Evolutionary conservation across 2,797 vertebrate genomes (phyloP).

Genomic region (Pangasius mekongensis): DNA sequence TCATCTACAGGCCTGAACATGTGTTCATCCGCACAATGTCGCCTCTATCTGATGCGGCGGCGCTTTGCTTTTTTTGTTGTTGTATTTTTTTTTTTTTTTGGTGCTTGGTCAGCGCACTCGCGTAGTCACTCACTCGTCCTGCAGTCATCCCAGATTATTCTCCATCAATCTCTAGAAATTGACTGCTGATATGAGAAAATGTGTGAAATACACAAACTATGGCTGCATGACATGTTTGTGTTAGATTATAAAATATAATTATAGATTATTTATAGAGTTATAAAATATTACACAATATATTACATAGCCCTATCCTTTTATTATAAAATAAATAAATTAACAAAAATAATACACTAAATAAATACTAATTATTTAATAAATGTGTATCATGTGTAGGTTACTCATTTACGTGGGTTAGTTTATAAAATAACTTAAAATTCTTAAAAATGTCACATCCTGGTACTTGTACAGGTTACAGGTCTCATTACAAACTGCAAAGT

Average conservation of each 20-base stretch:
- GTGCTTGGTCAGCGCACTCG: constrained; percentile 35
- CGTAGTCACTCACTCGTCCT: not conserved
- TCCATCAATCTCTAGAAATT: constrained; percentile 15
- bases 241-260: not conserved
- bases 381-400: too few species aligned
- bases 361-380: too few species aligned
- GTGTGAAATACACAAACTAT: not conserved
- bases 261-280: not conserved
- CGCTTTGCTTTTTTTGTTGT: not conserved
- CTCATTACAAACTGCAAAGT: not conserved
- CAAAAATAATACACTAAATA: too few species aligned
- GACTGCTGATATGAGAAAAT: not conserved
- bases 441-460: not conserved
- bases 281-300: not conserved
- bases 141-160: constrained; percentile 6
- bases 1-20: constrained; percentile 94
- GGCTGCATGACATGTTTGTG: not conserved
- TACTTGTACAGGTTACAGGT: not conserved
- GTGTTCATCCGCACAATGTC: constrained; percentile 86
- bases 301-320: not conserved
- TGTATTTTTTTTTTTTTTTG: not conserved
- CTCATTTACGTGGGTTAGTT: too few species aligned
- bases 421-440: not conserved
- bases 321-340: too few species aligned
- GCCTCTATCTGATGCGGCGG: constrained; percentile 83